Evolutionary conservation across 2,797 vertebrate genomes (phyloP), one percentile per base, ranked within the genome.

Genomic region (Oreochromis mossambicus): DNA sequence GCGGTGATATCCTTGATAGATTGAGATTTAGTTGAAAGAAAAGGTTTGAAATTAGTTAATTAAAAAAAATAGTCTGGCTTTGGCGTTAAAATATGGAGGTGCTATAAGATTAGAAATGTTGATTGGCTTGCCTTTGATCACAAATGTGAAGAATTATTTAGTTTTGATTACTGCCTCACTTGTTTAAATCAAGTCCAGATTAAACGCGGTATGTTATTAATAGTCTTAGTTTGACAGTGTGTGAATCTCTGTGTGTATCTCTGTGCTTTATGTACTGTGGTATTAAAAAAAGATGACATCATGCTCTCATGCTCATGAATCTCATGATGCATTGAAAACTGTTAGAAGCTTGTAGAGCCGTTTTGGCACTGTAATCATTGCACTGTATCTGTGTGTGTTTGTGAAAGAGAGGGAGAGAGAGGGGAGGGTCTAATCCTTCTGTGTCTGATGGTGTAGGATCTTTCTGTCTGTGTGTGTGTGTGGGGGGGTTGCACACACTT

Each of bases 391-490:
- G 76, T 82, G 46, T 85, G 61, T 70, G 73, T 82, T 77, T 86
- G 52, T 82, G 73, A 43, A 75, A 46, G 66, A 66, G 78, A 21
- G 32, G 32, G 66, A 38, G 41, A 73, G 50, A 17, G 34, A 13
- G 66, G 46, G 32, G 48, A 56, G 34, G 81, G 70, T 83, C 84
- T 93, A 94, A 94, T 94, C 90, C 92, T 89, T 80, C 68, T 92
- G 84, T 89, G 91, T 94, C 89, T 93, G 91, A 89, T 85, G 70
- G 77, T 41, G 83, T 38, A 61, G 85, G 92, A 92, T 17, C 55
- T 58, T 58, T 32, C 15, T 32, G 26, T 90, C 5, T 91, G 79
- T 78, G 61, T 87, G 73, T 48, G 32, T 36, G 32, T 13, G 11
- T 2, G 3, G 51, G 51, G 3, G 10, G 1, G 2, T 2, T 55